Percentiles rank a stretch among this genome's conserved stretches.
Evolutionary conservation across 2,888 invertebrate genomes (phyloP).

Genomic region (Amphimallon solstitiale): DNA sequence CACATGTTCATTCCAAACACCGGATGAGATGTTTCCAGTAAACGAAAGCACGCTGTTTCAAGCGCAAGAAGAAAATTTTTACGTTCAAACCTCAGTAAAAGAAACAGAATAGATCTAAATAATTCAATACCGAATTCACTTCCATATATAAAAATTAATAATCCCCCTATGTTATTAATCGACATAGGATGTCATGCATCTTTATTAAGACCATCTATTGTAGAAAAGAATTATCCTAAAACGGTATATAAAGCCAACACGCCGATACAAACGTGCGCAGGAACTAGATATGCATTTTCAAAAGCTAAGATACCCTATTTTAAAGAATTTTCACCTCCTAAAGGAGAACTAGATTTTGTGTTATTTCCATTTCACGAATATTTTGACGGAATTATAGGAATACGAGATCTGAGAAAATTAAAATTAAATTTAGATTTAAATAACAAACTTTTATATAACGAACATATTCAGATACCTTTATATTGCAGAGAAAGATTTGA

Average conservation of each 20-base stretch:
- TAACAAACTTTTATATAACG: too few relatives aligned
- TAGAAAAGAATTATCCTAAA: background rate
- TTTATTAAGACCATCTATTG: background rate
- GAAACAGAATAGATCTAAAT: too few relatives aligned
- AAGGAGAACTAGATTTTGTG: conserved; percentile 4
- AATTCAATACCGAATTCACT: too few relatives aligned
- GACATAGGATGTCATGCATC: conserved; percentile 18
- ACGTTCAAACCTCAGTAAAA: too few relatives aligned
- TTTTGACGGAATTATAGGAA: conserved; percentile 34
- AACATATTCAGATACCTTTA: too few relatives aligned
- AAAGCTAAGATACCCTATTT: conserved; percentile 12
- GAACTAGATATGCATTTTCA: background rate
- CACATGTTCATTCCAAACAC: too few relatives aligned
- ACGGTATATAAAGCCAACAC: background rate
- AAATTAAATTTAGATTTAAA: background rate
- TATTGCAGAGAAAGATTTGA: too few relatives aligned
- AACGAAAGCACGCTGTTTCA: too few relatives aligned
- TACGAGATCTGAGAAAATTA: conserved; percentile 23
- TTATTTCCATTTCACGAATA: conserved; percentile 32
- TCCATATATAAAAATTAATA: too few relatives aligned
- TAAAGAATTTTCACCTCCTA: background rate
- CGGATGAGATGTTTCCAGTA: too few relatives aligned
- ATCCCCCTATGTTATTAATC: background rate
- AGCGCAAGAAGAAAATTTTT: too few relatives aligned
- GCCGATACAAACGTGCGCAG: conserved; percentile 18